Percentiles rank a stretch among this genome's conserved stretches.
These are phyloP conservation scores for Mormoops blainvillei DNA, from an alignment of 2,113 vertebrate genomes.

Conservation along the genomic window DNA sequence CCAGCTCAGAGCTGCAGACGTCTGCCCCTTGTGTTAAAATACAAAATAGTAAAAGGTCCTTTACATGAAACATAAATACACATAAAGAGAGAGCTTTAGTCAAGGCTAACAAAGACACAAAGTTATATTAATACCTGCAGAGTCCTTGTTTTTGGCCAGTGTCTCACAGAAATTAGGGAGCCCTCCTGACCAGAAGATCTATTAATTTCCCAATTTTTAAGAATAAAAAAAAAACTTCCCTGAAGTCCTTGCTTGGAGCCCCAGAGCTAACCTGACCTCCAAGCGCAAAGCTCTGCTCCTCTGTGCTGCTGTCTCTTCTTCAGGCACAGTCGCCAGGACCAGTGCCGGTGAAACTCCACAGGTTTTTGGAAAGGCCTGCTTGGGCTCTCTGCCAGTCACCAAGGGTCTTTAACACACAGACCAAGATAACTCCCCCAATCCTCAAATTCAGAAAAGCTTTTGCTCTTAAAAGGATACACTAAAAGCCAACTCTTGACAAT, in stretches of 20 bases:
- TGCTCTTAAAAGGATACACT: neutral
- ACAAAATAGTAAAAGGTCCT: constrained; percentile 46
- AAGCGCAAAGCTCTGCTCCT: neutral
- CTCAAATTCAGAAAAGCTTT: constrained; percentile 16
- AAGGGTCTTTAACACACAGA: constrained; percentile 18
- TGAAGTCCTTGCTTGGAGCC: neutral
- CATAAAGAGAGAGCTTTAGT: neutral
- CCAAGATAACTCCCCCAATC: constrained; percentile 10
- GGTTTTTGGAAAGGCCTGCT: neutral
- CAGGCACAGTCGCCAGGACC: neutral
- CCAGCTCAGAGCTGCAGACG: constrained; percentile 52
- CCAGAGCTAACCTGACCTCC: neutral
- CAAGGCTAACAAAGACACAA: neutral
- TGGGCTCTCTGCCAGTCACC: neutral
- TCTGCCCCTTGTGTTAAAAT: constrained; percentile 61
- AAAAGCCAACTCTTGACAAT: neutral
- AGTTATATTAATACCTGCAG: neutral
- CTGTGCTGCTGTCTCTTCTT: neutral
- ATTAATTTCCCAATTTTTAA: constrained; percentile 5
- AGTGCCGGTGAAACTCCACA: neutral
- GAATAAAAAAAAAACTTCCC: constrained; percentile 57
- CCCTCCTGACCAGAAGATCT: neutral
- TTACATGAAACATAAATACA: constrained; percentile 40
- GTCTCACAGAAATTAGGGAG: neutral
- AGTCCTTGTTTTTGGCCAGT: neutral